phyloP scores from a whole-genome alignment of 1,140 invertebrate genomes.

The Halictus rubicundus region DNA sequence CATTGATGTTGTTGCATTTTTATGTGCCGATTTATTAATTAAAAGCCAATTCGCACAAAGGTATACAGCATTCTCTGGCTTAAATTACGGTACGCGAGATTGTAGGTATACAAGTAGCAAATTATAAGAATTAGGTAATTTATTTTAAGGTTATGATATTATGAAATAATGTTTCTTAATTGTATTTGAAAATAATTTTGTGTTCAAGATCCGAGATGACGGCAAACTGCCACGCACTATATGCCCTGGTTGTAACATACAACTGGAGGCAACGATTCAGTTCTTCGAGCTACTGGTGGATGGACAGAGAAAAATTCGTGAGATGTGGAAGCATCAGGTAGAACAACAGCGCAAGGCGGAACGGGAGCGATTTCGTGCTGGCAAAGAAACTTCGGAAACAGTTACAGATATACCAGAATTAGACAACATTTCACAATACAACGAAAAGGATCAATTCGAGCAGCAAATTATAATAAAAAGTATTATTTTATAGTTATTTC shows the following conservation, averaged over 20 bases:
- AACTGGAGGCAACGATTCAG: constrained; percentile 86
- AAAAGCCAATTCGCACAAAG: background rate
- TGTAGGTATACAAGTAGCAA: background rate
- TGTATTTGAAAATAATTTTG: background rate
- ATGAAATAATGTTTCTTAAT: background rate
- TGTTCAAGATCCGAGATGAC: constrained; percentile 84
- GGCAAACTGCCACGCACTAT: constrained; percentile 85
- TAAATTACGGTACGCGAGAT: background rate
- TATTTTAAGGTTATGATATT: constrained; percentile 18
- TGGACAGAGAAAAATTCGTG: constrained; percentile 83
- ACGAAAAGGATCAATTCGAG: constrained; percentile 74
- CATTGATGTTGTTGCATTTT: background rate
- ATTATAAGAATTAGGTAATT: background rate
- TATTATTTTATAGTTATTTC: no score
- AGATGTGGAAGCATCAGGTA: constrained; percentile 79
- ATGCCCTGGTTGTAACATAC: constrained; percentile 88
- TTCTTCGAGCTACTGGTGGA: constrained; percentile 86
- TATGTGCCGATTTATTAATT: background rate
- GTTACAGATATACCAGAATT: constrained; percentile 50
- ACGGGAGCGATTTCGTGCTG: constrained; percentile 63
- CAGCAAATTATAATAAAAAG: constrained; percentile 80
- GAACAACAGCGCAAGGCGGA: constrained; percentile 69
- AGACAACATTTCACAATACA: constrained; percentile 44
- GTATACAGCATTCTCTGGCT: background rate
- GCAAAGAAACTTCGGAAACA: constrained; percentile 60